A percentile compares a stretch with the other conserved stretches of the same genome.
Conservation (phyloP, 2,113 vertebrate species). For the Cygnus atratus region DNA sequence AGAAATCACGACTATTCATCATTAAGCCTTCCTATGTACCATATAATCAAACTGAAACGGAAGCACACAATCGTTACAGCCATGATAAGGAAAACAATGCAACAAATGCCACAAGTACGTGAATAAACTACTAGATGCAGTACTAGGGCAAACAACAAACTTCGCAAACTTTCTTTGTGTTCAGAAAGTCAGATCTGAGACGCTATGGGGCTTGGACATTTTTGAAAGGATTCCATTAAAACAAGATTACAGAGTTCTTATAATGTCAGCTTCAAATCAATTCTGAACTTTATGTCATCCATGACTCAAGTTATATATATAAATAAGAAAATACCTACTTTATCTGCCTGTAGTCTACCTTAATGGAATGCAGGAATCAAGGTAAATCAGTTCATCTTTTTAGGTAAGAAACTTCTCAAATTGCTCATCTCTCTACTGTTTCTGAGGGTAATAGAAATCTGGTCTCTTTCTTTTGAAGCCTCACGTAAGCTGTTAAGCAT, state of each 20-base stretch:
- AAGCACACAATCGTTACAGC: not conserved
- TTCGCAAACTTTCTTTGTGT: not conserved
- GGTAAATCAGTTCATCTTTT: not conserved
- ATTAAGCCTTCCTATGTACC: not conserved
- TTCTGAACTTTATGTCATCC: not conserved
- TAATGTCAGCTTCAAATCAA: not conserved
- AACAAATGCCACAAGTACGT: not conserved
- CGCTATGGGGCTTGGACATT: not conserved
- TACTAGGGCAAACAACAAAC: not conserved
- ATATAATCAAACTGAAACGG: not conserved
- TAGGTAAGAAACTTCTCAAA: not conserved
- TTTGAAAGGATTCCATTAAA: not conserved
- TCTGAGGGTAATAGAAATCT: not conserved
- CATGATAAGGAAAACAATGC: not conserved
- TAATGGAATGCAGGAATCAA: not conserved
- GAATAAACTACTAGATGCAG: not conserved
- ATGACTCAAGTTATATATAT: not conserved
- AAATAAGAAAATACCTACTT: not conserved
- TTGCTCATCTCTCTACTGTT: not conserved
- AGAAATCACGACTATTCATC: not conserved
- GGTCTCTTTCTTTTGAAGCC: not conserved
- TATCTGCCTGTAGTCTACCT: not conserved
- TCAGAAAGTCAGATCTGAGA: not conserved
- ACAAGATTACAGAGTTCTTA: not conserved
- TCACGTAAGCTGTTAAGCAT: not conserved